Evolutionary conservation across 2,888 invertebrate genomes (phyloP), one percentile per base, ranked within the genome.

Genomic region (Octodonta nipae): DNA sequence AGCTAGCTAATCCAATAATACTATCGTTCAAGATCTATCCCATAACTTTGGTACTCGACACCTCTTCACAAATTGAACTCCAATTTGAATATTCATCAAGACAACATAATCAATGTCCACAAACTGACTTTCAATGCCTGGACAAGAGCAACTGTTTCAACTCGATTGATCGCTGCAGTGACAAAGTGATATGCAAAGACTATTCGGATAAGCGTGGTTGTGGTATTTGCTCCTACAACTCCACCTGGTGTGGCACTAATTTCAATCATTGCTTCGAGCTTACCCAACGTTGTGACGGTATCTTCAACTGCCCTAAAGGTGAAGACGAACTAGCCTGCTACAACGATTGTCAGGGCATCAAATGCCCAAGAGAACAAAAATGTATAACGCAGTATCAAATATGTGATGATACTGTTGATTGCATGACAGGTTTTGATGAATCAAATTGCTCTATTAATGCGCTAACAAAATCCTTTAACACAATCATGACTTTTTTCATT

Each of bases 311-410:
- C 13, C 33, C 33, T 3, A 30, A 24, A 16, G 43, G 43, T 2
- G 41, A 43, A 22, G 43, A 43, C 24, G 43, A 43, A 26, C 4
- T 37, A 4, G 37, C 30, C n/a, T 43, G 43, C 31, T 33, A 30
- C 14, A 17, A 26, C 13, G 13, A 32, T n/a, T 43, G 43, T 14
- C 37, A 38, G 0, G 24, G 32, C 2, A 36, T 43, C 17, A 35
- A 36, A 28, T 43, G 43, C 11, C 35, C 33, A 1, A 25, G 12
- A 10, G 40, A 40, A 30, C 13, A 34, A 4, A 41, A 37, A 31
- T 43, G 40, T 25, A 34, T 43, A 15, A 26, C n/a, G 12, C 25
- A 28, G 11, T 10, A 30, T 1, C 33, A 43, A 16, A 26, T 43
- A 14, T 41, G 43, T 29, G 33, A 43, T 15, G 26, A 22, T 2